A percentile compares a stretch with the other conserved stretches of the same genome.
phyloP scores from a whole-genome alignment of 2,888 invertebrate species.

The Gonocerus acuteangulatus region DNA sequence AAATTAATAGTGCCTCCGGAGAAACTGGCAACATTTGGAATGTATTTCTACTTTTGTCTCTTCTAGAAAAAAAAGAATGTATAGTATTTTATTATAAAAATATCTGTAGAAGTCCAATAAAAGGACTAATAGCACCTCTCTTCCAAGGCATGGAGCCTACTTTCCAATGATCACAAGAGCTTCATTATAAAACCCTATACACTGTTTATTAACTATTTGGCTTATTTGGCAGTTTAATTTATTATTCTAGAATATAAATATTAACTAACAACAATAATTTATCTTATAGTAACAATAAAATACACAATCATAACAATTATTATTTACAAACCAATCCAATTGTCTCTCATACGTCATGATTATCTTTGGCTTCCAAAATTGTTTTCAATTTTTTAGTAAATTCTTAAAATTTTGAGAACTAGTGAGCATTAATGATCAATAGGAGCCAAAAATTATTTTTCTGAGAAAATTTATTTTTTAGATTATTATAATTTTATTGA shows the following conservation, averaged over 20 bases:
- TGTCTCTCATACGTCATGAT: conserved; percentile 20
- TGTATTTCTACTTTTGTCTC: too few species aligned
- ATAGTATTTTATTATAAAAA: conserved; percentile 14
- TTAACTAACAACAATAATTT: conserved; percentile 22
- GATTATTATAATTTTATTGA: too few species aligned
- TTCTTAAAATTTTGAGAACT: too few species aligned
- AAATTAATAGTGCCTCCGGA: too few species aligned
- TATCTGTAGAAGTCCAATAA: conserved; percentile 1
- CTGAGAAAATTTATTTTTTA: background rate
- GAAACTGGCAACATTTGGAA: too few species aligned
- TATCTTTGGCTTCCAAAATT: conserved; percentile 19
- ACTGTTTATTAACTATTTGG: conserved; percentile 15
- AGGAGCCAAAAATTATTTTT: too few species aligned
- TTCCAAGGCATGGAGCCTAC: conserved; percentile 8
- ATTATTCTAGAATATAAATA: conserved; percentile 15
- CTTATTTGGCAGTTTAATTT: conserved; percentile 24
- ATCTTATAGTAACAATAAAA: conserved; percentile 7
- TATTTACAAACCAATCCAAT: conserved; percentile 5
- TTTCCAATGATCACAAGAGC: background rate
- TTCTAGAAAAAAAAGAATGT: too few species aligned
- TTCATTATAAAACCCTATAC: conserved; percentile 7
- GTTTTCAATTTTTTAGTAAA: background rate
- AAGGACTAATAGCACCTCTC: conserved; percentile 7
- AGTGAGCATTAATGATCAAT: too few species aligned
- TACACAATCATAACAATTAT: background rate